Percentiles rank a stretch among this genome's conserved stretches.
Evolutionary conservation across 2,888 invertebrate genomes (phyloP).

Genomic region (Phengaris arion): DNA sequence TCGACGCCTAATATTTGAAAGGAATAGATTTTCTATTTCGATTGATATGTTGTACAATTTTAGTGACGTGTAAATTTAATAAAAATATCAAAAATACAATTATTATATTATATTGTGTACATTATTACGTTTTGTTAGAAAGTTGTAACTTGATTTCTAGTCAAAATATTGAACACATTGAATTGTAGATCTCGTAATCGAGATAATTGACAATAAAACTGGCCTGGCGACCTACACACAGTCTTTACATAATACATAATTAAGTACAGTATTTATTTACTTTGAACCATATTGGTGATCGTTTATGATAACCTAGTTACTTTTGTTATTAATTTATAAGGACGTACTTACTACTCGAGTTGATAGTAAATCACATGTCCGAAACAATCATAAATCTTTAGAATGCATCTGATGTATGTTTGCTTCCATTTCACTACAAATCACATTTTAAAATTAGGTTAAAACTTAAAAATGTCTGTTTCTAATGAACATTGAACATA

Average conservation of each 20-base stretch:
- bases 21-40: slow-evolving; percentile 53
- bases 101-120: slow-evolving; percentile 67
- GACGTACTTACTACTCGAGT: neutral
- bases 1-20: slow-evolving; percentile 27
- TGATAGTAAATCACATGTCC: slow-evolving; percentile 1
- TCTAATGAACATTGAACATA: neutral
- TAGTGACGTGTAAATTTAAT: slow-evolving; percentile 72
- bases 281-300: slow-evolving; percentile 48
- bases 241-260: slow-evolving; percentile 40
- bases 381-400: neutral
- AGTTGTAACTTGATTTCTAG: slow-evolving; percentile 79
- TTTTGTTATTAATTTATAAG: slow-evolving; percentile 37
- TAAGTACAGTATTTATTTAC: slow-evolving; percentile 63
- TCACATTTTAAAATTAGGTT: neutral
- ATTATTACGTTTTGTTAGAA: slow-evolving; percentile 75
- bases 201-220: slow-evolving; percentile 78
- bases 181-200: slow-evolving; percentile 73
- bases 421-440: neutral
- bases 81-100: slow-evolving; percentile 35
- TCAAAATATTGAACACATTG: slow-evolving; percentile 79
- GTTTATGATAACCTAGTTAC: slow-evolving; percentile 38
- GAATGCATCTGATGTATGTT: neutral
- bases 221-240: slow-evolving; percentile 58
- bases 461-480: neutral
- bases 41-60: slow-evolving; percentile 76